Evolutionary conservation across 2,888 invertebrate genomes (phyloP).

Genomic region (Lissocephala sabroskyi): DNA sequence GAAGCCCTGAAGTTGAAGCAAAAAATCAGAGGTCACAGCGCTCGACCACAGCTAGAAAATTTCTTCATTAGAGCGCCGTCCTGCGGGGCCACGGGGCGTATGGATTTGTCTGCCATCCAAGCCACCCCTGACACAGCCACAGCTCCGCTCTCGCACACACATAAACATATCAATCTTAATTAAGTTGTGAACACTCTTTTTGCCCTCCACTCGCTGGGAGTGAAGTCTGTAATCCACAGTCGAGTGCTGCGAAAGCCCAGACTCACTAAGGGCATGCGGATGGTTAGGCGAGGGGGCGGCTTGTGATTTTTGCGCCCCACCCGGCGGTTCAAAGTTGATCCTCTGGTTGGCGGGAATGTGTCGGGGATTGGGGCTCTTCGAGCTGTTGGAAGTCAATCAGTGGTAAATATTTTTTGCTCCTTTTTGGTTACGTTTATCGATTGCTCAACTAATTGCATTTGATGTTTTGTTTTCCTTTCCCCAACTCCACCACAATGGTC

Average conservation of each 20-base stretch:
- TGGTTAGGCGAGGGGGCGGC: background rate
- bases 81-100: too few species aligned
- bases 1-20: too few species aligned
- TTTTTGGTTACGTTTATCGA: constrained; percentile 33
- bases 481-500: too few species aligned
- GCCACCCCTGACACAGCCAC: too few species aligned
- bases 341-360: too few species aligned
- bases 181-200: constrained; percentile 61
- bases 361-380: background rate
- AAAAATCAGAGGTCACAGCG: too few species aligned
- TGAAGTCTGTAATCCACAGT: background rate
- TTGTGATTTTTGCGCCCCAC: too few species aligned
- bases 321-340: too few species aligned
- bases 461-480: constrained; percentile 44
- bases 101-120: too few species aligned
- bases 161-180: constrained; percentile 70
- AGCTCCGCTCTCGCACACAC: too few species aligned
- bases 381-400: constrained; percentile 3
- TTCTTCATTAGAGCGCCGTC: too few species aligned
- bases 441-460: constrained; percentile 46
- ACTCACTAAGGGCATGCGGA: background rate
- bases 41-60: too few species aligned
- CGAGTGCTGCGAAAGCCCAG: background rate
- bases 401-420: background rate
- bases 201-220: constrained; percentile 19